Evolutionary conservation across 2,888 invertebrate species (phyloP).

Genomic region (Lobophora halterata): DNA sequence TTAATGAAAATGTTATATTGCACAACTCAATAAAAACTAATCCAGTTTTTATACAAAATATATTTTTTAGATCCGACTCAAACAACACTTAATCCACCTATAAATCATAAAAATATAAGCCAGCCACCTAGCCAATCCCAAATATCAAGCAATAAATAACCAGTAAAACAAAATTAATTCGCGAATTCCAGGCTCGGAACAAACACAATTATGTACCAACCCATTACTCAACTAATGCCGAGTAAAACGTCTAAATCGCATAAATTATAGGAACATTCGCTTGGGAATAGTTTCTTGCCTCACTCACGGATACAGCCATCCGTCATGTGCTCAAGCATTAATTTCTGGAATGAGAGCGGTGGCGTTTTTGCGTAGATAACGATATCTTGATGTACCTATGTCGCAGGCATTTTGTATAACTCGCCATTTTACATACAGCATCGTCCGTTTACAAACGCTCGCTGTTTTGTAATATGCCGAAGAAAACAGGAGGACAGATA

Average conservation of each 20-base stretch:
- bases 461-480: too few species aligned
- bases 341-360: slow-evolving; percentile 40
- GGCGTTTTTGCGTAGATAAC: slow-evolving; percentile 38
- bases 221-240: slow-evolving; percentile 27
- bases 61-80: too few species aligned
- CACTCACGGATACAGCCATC: slow-evolving; percentile 36
- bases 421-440: neutral
- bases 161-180: slow-evolving; percentile 22
- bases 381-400: neutral
- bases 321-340: slow-evolving; percentile 41
- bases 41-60: too few species aligned
- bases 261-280: slow-evolving; percentile 25
- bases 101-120: slow-evolving; percentile 4
- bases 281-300: slow-evolving; percentile 31
- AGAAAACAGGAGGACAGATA: too few species aligned
- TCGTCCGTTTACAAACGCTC: too few species aligned
- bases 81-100: slow-evolving; percentile 1
- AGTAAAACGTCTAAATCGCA: slow-evolving; percentile 29
- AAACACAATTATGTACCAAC: slow-evolving; percentile 18
- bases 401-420: too few species aligned
- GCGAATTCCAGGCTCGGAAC: slow-evolving; percentile 14
- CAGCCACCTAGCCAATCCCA: neutral
- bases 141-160: slow-evolving; percentile 18
- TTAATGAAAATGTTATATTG: too few species aligned
- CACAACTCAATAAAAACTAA: too few species aligned